phyloP scores from a whole-genome alignment of 2,113 vertebrate genomes.

The Symphodus melops region DNA sequence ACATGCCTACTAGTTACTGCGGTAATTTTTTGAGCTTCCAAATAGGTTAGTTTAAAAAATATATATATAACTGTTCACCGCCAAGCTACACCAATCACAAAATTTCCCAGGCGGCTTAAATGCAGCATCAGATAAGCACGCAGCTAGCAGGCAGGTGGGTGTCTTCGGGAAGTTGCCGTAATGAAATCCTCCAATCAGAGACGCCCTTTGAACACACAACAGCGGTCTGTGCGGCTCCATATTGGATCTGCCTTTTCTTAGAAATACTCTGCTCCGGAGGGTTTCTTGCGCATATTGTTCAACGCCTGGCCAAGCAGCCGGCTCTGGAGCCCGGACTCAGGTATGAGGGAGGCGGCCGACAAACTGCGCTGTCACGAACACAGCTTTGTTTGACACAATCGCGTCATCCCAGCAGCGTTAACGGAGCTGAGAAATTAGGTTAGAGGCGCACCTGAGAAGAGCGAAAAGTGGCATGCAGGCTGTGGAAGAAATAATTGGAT shows the following conservation, averaged over 20 bases:
- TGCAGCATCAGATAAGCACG: conserved; percentile 48
- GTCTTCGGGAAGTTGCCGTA: conserved; percentile 47
- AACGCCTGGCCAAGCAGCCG: background rate
- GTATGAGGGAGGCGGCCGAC: conserved; percentile 48
- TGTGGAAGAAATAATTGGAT: conserved; percentile 62
- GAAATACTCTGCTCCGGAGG: conserved; percentile 18
- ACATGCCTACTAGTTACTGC: too few species aligned
- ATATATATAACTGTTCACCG: too few species aligned
- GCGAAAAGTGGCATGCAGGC: conserved; percentile 63
- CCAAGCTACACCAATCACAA: background rate
- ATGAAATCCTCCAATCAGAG: conserved; percentile 66
- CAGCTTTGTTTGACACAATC: background rate
- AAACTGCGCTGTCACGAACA: conserved; percentile 15
- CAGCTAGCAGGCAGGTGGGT: conserved; percentile 38
- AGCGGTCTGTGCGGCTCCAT: conserved; percentile 61
- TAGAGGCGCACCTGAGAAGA: conserved; percentile 60
- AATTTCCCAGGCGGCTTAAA: conserved; percentile 8
- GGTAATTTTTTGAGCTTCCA: too few species aligned
- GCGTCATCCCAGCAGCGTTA: conserved; percentile 27
- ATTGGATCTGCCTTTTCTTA: conserved; percentile 62
- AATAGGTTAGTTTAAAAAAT: too few species aligned
- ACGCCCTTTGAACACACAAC: conserved; percentile 39
- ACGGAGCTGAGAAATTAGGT: conserved; percentile 49
- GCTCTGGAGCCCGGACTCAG: conserved; percentile 30
- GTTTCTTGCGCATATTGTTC: conserved; percentile 11